Evolutionary conservation across 2,113 vertebrate genomes (phyloP), one percentile per base, ranked within the genome.

Genomic region (Tympanuchus pallidicinctus): DNA sequence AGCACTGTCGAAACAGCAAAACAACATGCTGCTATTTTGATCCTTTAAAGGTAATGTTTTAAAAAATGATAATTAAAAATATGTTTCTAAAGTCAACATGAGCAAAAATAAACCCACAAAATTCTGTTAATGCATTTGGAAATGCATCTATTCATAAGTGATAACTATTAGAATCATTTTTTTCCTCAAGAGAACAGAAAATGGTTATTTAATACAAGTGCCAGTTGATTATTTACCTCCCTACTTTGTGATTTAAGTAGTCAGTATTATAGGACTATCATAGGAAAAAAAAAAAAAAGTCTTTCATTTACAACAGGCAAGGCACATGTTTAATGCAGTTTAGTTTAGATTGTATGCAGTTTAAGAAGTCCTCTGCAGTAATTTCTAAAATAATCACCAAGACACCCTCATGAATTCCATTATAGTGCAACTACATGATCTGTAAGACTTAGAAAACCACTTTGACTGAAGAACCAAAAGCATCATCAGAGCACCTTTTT

Each of bases 11-110:
- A 95, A 96, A 94, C 82, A 96, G 93, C 92, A 97, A 97, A 97
- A 94, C 85, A 97, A 93, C 93, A 89, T 63, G 71, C 36, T 76
- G 47, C 87, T 97, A 94, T 96, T 98, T 97, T 94, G 97, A 97
- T 97, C 93, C 90, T 90, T 90, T 57, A 79, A 92, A 95, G 73
- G 89, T 87, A 96, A 67, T 3, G 66, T 56, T 57, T 80, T 76
- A n/a, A 69, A 84, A 57, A 90, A 85, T 40, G 43, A 47, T 12
- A 40, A 82, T 59, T 27, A 66, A 10, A 76, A 34, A 48, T 36
- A 8, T 95, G 32, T 42, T 89, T 92, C 71, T 73, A 95, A 82
- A 95, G 83, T 45, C 36, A 79, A 84, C 79, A 36, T 48, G 85
- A 91, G 59, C 3, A 76, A 92, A 91, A 80, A 40, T 38, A 76